Evolutionary conservation across 2,113 vertebrate species (phyloP), one percentile per base, ranked within the genome.

Genomic region (Cheirogaleus medius): DNA sequence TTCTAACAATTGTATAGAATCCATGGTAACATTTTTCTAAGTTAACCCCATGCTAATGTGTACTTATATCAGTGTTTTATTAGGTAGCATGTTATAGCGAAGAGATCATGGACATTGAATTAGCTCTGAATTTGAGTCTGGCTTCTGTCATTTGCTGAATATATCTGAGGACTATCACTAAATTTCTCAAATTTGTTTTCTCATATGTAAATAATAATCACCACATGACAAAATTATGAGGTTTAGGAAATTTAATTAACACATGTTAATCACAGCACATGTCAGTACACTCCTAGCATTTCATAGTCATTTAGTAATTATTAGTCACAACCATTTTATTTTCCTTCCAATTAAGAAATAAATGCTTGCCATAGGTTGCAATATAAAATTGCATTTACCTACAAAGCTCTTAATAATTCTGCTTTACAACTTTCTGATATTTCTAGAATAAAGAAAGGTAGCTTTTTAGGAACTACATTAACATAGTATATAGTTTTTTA

Each of bases 321-420:
- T 47, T 63, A 92, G 9, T 63, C 66, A 68, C 1, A 69, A 76
- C 7, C 10, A 76, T 29, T 27, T 42, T 86, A 49, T 29, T 63
- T 93, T 66, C 12, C 66, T 95, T 96, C 47, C 21, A 32, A 42
- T 87, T 95, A 93, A 83, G 49, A 76, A 81, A 42, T 37, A 84
- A 95, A 58, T 91, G 8, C 52, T 82, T 96, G 29, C 17, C 13
- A 47, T 83, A 66, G 17, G 2, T 64, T 77, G 20, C 13, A 82
- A 37, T 77, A 44, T 77, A 73, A 0, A 71, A 77, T 58, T 76
- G 12, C 0, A 89, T 63, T 87, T 80, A 73, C 12, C 52, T 32
- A 63, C 56, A 87, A 73, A 10, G 0, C 7, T 52, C 83, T 92
- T 52, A 76, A 14, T 80, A 60, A 73, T 85, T 88, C 54, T 64